Evolutionary conservation across 2,888 invertebrate species (phyloP).

Genomic region (Gymnosoma rotundatum): DNA sequence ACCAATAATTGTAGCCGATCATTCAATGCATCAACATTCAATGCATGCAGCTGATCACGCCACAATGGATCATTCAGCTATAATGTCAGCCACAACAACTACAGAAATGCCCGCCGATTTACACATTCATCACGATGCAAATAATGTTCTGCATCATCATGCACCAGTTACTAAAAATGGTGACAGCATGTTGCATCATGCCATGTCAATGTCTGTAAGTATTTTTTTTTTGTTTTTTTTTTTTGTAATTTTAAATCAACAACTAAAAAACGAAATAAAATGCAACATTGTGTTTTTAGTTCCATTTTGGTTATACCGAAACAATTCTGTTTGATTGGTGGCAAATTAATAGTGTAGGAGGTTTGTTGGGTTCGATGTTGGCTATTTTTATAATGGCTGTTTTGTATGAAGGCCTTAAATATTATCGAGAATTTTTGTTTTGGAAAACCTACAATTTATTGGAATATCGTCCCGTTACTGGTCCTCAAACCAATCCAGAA

Average conservation of each 20-base stretch:
- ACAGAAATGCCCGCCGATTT: conserved; percentile 70
- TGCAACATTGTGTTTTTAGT: conserved; percentile 82
- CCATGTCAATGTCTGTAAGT: conserved; percentile 82
- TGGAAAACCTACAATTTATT: conserved; percentile 94
- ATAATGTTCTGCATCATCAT: conserved; percentile 69
- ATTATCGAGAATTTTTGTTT: conserved; percentile 89
- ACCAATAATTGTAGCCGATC: conserved; percentile 59
- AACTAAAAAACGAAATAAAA: too few species aligned
- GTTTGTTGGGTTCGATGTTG: conserved; percentile 94
- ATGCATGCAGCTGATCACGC: conserved; percentile 66
- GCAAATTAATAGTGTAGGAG: conserved; percentile 88
- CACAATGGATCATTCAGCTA: conserved; percentile 53
- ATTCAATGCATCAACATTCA: conserved; percentile 69
- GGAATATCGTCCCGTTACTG: conserved; percentile 92
- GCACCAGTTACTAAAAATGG: conserved; percentile 67
- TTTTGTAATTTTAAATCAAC: neutral
- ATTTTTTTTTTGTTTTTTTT: neutral
- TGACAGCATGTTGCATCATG: conserved; percentile 78
- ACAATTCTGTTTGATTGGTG: conserved; percentile 92
- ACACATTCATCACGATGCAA: conserved; percentile 65
- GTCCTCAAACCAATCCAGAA: conserved; percentile 83
- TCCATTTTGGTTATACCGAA: conserved; percentile 90
- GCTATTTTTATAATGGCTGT: conserved; percentile 96
- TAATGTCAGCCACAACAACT: conserved; percentile 52
- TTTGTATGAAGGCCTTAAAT: conserved; percentile 93